Evolutionary conservation across 1,140 invertebrate genomes (phyloP).

Genomic region (Philopotamus ludificatus): DNA sequence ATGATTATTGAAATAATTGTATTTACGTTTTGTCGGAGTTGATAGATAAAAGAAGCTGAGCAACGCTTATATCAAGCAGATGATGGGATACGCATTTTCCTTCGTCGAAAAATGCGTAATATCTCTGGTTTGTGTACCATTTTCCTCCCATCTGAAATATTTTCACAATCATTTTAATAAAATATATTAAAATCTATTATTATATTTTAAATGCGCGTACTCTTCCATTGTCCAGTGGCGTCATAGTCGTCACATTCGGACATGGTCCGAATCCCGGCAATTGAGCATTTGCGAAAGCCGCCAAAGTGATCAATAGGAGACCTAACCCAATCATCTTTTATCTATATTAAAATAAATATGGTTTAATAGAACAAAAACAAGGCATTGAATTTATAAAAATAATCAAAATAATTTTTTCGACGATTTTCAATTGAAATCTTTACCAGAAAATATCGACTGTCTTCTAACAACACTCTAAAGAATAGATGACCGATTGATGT

Average conservation of each 20-base stretch:
- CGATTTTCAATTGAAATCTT: too few species aligned
- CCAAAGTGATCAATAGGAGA: neutral
- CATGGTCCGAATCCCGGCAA: conserved; percentile 65
- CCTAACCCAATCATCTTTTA: conserved; percentile 9
- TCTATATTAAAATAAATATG: neutral
- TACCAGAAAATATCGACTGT: too few species aligned
- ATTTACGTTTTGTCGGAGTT: too few species aligned
- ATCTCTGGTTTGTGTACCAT: conserved; percentile 78
- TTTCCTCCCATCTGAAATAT: conserved; percentile 64
- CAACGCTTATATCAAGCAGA: neutral
- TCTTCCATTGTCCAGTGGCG: conserved; percentile 58
- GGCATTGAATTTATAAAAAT: neutral
- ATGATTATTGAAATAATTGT: too few species aligned
- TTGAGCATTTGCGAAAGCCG: conserved; percentile 50
- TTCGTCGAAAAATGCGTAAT: conserved; percentile 73
- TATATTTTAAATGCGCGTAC: conserved; percentile 41
- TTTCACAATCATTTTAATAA: conserved; percentile 18
- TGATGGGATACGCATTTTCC: conserved; percentile 60
- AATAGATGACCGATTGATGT: too few species aligned
- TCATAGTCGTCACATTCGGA: conserved; percentile 61
- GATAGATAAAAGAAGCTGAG: neutral
- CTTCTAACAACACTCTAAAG: too few species aligned
- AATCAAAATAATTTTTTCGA: neutral
- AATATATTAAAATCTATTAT: conserved; percentile 1
- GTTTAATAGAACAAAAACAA: neutral